Evolutionary conservation across 30 jellyfish, hydroid and myxozoan genomes (phyloP).

Genomic region (Mastigias papua): DNA sequence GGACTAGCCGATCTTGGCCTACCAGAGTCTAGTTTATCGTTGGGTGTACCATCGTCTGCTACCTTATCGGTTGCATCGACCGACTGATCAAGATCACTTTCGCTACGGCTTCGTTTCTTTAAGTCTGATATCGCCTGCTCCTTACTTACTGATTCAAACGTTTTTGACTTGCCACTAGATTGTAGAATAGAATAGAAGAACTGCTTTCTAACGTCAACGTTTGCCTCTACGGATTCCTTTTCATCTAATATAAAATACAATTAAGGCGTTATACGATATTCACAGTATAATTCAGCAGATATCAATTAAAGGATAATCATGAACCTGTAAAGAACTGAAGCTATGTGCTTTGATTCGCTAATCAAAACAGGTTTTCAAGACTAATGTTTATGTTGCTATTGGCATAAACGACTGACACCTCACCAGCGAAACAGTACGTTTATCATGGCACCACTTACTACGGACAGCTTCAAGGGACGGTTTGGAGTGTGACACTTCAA

Average conservation of each 20-base stretch:
- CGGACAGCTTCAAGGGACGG: too few relatives aligned
- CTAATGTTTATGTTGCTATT: too few relatives aligned
- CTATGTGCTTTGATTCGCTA: too few relatives aligned
- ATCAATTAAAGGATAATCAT: too few relatives aligned
- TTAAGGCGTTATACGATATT: neutral
- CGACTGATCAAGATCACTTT: constrained; percentile 52
- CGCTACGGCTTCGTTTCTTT: constrained; percentile 73
- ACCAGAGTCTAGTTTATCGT: neutral
- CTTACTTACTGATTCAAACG: constrained; percentile 8
- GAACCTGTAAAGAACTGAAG: too few relatives aligned
- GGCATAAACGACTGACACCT: too few relatives aligned
- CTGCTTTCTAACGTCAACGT: constrained; percentile 49
- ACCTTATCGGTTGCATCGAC: constrained; percentile 23
- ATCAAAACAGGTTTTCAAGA: too few relatives aligned
- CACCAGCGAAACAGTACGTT: too few relatives aligned
- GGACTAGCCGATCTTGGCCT: constrained; percentile 96
- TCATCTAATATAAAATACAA: neutral
- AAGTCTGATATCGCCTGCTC: constrained; percentile 42
- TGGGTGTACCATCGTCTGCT: constrained; percentile 4
- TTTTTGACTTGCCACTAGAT: constrained; percentile 23
- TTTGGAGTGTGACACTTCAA: too few relatives aligned
- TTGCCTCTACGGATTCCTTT: constrained; percentile 15
- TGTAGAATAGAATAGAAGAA: constrained; percentile 71
- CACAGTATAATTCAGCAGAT: neutral
- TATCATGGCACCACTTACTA: too few relatives aligned